These are phyloP conservation scores for Dendrophyllia cribrosa DNA, from an alignment of 64 coral and sea anemone species.

Conservation along the genomic window DNA sequence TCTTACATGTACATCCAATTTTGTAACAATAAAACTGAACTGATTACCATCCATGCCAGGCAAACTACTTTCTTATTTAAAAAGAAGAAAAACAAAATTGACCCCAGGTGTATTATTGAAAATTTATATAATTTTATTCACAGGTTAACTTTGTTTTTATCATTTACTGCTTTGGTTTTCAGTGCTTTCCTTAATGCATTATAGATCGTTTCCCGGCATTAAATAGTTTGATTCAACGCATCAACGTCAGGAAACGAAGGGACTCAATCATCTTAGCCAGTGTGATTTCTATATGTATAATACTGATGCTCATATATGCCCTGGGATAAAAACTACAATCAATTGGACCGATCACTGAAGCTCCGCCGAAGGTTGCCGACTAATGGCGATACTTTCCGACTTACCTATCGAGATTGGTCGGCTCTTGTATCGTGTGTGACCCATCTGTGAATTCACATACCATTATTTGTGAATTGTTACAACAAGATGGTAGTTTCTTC, in stretches of 20 bases:
- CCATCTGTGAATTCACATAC: too few relatives aligned
- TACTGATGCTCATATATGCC: constrained; percentile 77
- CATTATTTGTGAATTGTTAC: too few relatives aligned
- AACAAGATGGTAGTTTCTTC: too few relatives aligned
- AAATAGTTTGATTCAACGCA: constrained; percentile 97
- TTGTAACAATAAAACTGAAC: too few relatives aligned
- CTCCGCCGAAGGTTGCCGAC: too few relatives aligned
- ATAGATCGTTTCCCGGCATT: constrained; percentile 92
- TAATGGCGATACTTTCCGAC: too few relatives aligned
- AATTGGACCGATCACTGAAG: too few relatives aligned
- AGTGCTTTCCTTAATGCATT: constrained; percentile 51
- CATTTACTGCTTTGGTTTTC: not conserved
- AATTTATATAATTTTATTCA: constrained; percentile 3
- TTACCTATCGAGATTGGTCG: too few relatives aligned
- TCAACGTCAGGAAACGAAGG: constrained; percentile 82
- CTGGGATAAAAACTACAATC: constrained; percentile 29
- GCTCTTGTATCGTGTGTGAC: too few relatives aligned
- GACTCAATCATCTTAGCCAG: constrained; percentile 80
- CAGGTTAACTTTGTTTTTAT: not conserved
- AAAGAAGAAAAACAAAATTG: not conserved
- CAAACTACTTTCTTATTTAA: too few relatives aligned
- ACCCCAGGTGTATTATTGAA: not conserved
- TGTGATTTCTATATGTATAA: constrained; percentile 75
- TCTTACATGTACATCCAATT: too few relatives aligned
- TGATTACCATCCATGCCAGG: too few relatives aligned